Conservation (phyloP, 2,797 vertebrate genomes). For the Schizopygopsis malacanthus region DNA sequence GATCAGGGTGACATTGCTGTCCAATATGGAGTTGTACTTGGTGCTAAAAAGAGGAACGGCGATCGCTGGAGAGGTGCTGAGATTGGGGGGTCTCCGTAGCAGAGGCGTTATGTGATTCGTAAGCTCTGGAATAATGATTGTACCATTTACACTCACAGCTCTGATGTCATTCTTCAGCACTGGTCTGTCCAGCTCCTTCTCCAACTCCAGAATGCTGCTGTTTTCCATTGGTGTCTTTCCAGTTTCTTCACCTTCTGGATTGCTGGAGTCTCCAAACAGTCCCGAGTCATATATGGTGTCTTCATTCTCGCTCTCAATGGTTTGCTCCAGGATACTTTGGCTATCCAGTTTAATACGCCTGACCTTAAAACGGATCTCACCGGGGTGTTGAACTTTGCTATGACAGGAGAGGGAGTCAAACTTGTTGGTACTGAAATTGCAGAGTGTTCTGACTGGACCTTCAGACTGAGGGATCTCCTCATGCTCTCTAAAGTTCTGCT, state of each 20-base stretch:
- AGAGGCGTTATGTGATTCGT: slow-evolving; percentile 89
- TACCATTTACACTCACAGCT: slow-evolving; percentile 86
- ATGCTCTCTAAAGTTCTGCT: slow-evolving; percentile 93
- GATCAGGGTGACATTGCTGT: slow-evolving; percentile 91
- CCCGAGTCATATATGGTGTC: slow-evolving; percentile 67
- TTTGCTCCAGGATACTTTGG: slow-evolving; percentile 71
- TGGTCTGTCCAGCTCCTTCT: slow-evolving; percentile 75
- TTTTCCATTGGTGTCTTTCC: slow-evolving; percentile 75
- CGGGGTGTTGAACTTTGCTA: slow-evolving; percentile 87
- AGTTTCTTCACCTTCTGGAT: slow-evolving; percentile 76
- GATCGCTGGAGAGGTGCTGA: slow-evolving; percentile 92
- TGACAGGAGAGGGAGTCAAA: slow-evolving; percentile 93
- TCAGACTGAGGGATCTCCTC: slow-evolving; percentile 91
- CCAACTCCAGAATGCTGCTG: slow-evolving; percentile 73
- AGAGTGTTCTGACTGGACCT: slow-evolving; percentile 93
- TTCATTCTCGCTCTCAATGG: slow-evolving; percentile 81
- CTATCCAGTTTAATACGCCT: slow-evolving; percentile 64
- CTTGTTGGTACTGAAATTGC: slow-evolving; percentile 95
- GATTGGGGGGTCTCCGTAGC: slow-evolving; percentile 94
- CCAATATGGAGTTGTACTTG: slow-evolving; percentile 94
- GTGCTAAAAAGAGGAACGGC: slow-evolving; percentile 93
- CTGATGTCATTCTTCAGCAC: slow-evolving; percentile 83
- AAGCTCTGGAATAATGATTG: slow-evolving; percentile 84
- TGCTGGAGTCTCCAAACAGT: slow-evolving; percentile 69
- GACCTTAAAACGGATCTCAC: slow-evolving; percentile 90